These are phyloP conservation scores for Lasius platythorax DNA, from an alignment of 2,888 invertebrate species.

Conservation along the genomic window DNA sequence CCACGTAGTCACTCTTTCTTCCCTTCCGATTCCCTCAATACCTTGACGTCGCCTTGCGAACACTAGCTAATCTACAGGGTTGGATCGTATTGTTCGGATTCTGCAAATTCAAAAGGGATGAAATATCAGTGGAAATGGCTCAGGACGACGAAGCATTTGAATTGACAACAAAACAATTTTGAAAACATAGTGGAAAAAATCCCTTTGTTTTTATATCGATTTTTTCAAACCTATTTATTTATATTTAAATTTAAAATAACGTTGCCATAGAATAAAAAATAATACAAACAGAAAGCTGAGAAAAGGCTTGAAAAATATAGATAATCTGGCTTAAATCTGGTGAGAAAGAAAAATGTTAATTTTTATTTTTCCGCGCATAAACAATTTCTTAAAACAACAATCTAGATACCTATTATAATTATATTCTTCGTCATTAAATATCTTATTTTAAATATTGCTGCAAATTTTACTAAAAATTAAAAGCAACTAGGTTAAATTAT, in stretches of 20 bases:
- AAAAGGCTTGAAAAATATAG: constrained; percentile 21
- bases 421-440: background rate
- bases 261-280: constrained; percentile 6
- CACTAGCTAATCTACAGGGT: constrained; percentile 11
- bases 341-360: background rate
- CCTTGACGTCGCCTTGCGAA: background rate
- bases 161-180: background rate
- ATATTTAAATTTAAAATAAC: background rate
- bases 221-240: background rate
- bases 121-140: background rate
- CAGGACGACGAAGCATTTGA: background rate
- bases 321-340: constrained; percentile 10
- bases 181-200: background rate
- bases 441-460: background rate
- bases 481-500: constrained; percentile 2
- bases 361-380: background rate
- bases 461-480: background rate
- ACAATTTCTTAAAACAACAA: background rate
- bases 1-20: constrained; percentile 24
- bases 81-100: constrained; percentile 11
- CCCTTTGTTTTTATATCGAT: background rate
- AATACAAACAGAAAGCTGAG: background rate
- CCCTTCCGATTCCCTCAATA: constrained; percentile 7
- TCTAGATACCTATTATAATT: background rate
- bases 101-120: background rate